A percentile compares a stretch with the other conserved stretches of the same genome.
These are phyloP conservation scores for Sericinus montela DNA, from an alignment of 2,888 invertebrate genomes.

Conservation along the genomic window DNA sequence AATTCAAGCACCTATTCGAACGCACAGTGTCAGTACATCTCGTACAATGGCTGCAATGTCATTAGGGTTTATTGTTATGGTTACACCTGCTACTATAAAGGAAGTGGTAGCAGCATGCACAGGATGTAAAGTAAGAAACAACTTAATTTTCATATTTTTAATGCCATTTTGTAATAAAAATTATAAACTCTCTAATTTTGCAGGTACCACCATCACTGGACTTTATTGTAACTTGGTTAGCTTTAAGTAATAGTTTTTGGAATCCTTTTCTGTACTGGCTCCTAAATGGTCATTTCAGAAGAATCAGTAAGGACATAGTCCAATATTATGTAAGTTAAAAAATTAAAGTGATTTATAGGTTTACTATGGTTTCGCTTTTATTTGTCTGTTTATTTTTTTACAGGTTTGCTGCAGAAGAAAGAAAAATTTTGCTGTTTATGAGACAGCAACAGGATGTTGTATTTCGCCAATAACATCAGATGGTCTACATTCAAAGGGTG, in stretches of 20 bases:
- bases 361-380: not conserved
- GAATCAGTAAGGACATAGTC: conserved; percentile 87
- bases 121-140: conserved; percentile 83
- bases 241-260: conserved; percentile 93
- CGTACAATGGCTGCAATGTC: conserved; percentile 96
- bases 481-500: conserved; percentile 73
- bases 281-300: conserved; percentile 90
- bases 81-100: conserved; percentile 94
- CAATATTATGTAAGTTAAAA: conserved; percentile 83
- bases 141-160: not conserved
- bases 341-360: not conserved
- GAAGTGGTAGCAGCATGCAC: conserved; percentile 95
- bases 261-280: conserved; percentile 94
- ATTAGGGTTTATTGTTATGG: conserved; percentile 93
- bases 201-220: conserved; percentile 89
- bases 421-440: conserved; percentile 61
- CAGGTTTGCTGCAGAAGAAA: conserved; percentile 68
- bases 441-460: conserved; percentile 70
- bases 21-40: conserved; percentile 88
- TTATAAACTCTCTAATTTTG: not conserved
- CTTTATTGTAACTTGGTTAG: conserved; percentile 92
- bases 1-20: conserved; percentile 77
- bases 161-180: not conserved
- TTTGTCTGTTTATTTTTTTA: conserved; percentile 16
- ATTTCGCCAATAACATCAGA: conserved; percentile 71